Evolutionary conservation across 2,113 vertebrate species (phyloP).

Genomic region (Myanophis thanlyinensis): DNA sequence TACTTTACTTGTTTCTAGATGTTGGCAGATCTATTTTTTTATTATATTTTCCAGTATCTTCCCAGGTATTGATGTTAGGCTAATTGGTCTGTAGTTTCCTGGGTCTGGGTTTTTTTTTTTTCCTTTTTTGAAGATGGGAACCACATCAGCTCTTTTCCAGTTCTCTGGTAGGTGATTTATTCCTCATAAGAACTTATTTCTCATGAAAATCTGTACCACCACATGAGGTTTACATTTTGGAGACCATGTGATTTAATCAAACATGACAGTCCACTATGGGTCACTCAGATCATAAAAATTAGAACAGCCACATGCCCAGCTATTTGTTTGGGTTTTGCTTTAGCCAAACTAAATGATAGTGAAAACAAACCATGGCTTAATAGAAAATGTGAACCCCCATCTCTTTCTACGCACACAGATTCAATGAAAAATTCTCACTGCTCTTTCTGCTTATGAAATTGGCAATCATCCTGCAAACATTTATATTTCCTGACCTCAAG

Average conservation of each 20-base stretch:
- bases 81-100: no score
- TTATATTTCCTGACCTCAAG: constrained; percentile 3
- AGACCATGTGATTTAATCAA: background rate
- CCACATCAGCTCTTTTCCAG: no score
- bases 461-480: background rate
- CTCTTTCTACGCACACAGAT: background rate
- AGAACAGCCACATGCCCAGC: background rate
- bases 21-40: no score
- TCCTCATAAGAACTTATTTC: no score
- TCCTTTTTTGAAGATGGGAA: no score
- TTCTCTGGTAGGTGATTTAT: no score
- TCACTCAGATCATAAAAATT: background rate
- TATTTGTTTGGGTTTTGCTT: background rate
- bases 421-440: background rate
- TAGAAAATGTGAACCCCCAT: background rate
- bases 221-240: background rate
- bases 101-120: no score
- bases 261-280: background rate
- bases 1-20: no score
- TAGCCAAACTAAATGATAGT: background rate
- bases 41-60: no score
- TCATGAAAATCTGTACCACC: background rate
- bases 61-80: no score
- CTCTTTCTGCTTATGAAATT: background rate
- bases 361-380: background rate